Evolutionary conservation across 2,888 invertebrate genomes (phyloP).

Genomic region (Leucania comma): DNA sequence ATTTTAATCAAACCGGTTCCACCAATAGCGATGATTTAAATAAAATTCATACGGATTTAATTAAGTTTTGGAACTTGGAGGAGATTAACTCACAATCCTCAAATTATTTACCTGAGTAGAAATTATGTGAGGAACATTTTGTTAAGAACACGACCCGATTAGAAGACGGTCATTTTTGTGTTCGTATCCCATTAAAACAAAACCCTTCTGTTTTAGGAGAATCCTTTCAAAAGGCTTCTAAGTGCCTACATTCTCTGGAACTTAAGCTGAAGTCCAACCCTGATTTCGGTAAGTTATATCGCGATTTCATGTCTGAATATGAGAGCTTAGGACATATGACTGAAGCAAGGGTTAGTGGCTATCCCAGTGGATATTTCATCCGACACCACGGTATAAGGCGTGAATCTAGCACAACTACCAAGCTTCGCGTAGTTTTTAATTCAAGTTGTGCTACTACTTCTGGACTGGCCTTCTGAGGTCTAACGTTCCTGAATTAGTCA

Average conservation of each 20-base stretch:
- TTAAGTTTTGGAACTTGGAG: not conserved
- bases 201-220: slow-evolving; percentile 3
- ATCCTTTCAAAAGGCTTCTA: not conserved
- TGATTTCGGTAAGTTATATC: slow-evolving; percentile 2
- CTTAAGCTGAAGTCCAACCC: not conserved
- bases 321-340: no score
- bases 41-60: not conserved
- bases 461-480: not conserved
- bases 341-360: no score
- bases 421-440: not conserved
- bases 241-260: not conserved
- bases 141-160: not conserved
- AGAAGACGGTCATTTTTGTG: not conserved
- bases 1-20: not conserved
- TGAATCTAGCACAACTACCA: not conserved
- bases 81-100: not conserved
- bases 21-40: not conserved
- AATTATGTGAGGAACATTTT: not conserved
- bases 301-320: no score
- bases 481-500: slow-evolving; percentile 1
- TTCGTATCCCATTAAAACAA: not conserved
- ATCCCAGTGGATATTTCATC: not conserved
- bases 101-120: not conserved
- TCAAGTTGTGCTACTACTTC: not conserved
- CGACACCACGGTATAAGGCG: not conserved